Conservation (phyloP, 2,888 invertebrate species). For the Sisyra terminalis region DNA sequence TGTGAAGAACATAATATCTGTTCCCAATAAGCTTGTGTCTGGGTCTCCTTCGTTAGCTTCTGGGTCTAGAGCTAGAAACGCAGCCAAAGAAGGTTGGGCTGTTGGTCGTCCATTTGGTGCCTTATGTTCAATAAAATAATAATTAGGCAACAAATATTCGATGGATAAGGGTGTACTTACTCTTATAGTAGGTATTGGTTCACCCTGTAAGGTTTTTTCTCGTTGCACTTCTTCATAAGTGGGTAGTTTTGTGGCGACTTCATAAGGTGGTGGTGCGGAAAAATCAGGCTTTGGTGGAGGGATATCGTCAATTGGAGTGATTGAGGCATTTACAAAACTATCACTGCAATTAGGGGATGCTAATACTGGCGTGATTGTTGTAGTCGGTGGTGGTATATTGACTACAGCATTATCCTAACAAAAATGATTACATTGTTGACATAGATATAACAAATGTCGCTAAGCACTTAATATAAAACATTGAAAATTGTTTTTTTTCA, state of each 20-base stretch:
- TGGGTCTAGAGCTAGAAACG: slow-evolving; percentile 62
- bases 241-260: slow-evolving; percentile 70
- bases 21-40: slow-evolving; percentile 71
- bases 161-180: background rate
- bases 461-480: background rate
- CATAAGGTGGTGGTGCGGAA: slow-evolving; percentile 78
- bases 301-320: slow-evolving; percentile 34
- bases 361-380: background rate
- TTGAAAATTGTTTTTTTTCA: too few relatives aligned
- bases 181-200: slow-evolving; percentile 27
- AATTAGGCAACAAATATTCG: background rate
- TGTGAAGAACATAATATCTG: slow-evolving; percentile 85
- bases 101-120: background rate
- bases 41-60: slow-evolving; percentile 55
- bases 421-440: background rate
- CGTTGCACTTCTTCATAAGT: slow-evolving; percentile 86
- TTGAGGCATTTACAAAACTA: slow-evolving; percentile 1
- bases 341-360: too few relatives aligned
- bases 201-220: slow-evolving; percentile 66
- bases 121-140: background rate
- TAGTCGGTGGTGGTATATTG: background rate
- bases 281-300: slow-evolving; percentile 73
- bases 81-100: slow-evolving; percentile 32
- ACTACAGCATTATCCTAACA: slow-evolving; percentile 1
- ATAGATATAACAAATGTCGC: background rate